phyloP scores from a whole-genome alignment of 2,113 vertebrate genomes.

The Ia io region DNA sequence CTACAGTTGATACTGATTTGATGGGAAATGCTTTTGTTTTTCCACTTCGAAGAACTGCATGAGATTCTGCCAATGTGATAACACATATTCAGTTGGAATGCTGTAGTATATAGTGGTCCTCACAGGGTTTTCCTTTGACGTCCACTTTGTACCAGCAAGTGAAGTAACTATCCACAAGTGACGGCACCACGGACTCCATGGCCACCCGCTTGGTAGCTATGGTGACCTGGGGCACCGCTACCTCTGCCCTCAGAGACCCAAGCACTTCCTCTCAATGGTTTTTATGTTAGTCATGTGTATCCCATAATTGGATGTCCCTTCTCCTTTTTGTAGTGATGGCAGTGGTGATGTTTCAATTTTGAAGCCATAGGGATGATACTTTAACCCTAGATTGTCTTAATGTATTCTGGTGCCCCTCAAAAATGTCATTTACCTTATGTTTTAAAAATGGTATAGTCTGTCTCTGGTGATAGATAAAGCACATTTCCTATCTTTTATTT shows the following conservation, averaged over 20 bases:
- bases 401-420: neutral
- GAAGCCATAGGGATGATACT: neutral
- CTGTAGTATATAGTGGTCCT: slow-evolving; percentile 93
- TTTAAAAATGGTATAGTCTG: slow-evolving; percentile 37
- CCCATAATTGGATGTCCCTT: neutral
- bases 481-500: neutral
- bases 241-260: neutral
- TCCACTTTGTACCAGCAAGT: slow-evolving; percentile 15
- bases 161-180: neutral
- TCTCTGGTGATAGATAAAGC: neutral
- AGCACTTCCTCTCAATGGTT: neutral
- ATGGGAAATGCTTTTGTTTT: slow-evolving; percentile 90
- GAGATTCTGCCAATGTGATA: slow-evolving; percentile 93
- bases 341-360: slow-evolving; percentile 4
- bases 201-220: neutral
- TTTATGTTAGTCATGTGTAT: neutral
- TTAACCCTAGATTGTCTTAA: slow-evolving; percentile 9
- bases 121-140: slow-evolving; percentile 88
- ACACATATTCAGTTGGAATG: slow-evolving; percentile 96
- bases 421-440: neutral
- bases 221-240: too few species aligned
- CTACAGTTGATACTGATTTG: slow-evolving; percentile 96
- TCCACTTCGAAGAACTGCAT: slow-evolving; percentile 92
- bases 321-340: neutral
- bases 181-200: neutral